These are phyloP conservation scores for Zaprionus vittiger DNA, from an alignment of 1,140 invertebrate species.

Conservation along the genomic window DNA sequence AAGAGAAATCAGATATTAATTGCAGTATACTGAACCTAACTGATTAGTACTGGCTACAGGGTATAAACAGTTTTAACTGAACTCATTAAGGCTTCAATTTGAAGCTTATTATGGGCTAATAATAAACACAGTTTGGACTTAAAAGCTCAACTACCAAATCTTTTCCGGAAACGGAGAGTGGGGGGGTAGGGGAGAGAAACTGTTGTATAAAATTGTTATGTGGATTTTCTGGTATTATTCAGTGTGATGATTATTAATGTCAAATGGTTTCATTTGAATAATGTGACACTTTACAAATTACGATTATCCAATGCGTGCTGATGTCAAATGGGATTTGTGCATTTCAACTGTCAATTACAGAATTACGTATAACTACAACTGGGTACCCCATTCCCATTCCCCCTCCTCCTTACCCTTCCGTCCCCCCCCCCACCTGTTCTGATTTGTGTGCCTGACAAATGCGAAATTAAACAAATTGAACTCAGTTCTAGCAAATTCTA, in stretches of 20 bases:
- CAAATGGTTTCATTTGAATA: constrained; percentile 39
- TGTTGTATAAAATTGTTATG: constrained; percentile 9
- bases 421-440: background rate
- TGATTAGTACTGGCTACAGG: too few species aligned
- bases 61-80: too few species aligned
- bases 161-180: too few species aligned
- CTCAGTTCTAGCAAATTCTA: constrained; percentile 33
- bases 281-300: constrained; percentile 51
- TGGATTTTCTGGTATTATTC: constrained; percentile 28
- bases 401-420: too few species aligned
- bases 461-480: constrained; percentile 58
- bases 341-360: constrained; percentile 73
- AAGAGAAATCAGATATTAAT: too few species aligned
- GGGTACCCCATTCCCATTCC: background rate
- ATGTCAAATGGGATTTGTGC: constrained; percentile 55
- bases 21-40: too few species aligned
- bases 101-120: background rate
- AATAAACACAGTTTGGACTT: background rate
- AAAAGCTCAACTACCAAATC: too few species aligned
- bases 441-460: constrained; percentile 16
- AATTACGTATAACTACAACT: background rate
- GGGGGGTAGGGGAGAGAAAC: too few species aligned
- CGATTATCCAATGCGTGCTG: constrained; percentile 31
- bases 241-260: constrained; percentile 37
- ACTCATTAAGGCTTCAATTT: too few species aligned